phyloP scores from a whole-genome alignment of 2,113 vertebrate species.

The Bos taurus region DNA sequence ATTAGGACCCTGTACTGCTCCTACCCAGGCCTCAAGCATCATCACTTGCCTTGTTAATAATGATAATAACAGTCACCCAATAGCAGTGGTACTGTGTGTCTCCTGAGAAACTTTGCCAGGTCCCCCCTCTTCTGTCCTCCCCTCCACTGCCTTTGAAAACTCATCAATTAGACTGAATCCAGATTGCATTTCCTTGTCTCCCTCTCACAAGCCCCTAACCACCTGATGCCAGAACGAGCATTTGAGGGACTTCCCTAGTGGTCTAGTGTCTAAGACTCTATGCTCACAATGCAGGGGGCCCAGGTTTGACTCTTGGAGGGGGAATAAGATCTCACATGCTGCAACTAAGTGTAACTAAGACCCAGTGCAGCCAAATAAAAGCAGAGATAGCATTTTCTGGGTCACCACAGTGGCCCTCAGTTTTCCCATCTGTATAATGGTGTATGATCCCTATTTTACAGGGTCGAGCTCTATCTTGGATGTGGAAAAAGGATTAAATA shows the following conservation, averaged over 20 bases:
- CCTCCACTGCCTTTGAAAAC: conserved; percentile 6
- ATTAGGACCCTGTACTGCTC: neutral
- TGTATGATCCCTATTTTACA: neutral
- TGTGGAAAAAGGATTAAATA: neutral
- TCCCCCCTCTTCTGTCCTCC: neutral
- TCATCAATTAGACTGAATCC: neutral
- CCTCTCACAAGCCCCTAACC: neutral
- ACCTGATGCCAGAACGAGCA: neutral
- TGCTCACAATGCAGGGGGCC: neutral
- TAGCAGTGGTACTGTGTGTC: neutral
- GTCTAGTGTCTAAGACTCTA: neutral
- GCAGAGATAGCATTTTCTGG: neutral
- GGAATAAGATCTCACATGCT: neutral
- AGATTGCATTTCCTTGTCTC: neutral
- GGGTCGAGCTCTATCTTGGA: neutral
- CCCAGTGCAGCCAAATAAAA: neutral
- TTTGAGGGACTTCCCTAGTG: neutral
- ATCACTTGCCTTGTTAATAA: neutral
- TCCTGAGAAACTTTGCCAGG: neutral
- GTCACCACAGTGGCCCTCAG: neutral
- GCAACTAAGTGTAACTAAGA: neutral
- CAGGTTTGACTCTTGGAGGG: neutral
- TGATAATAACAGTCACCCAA: neutral
- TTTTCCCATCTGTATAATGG: conserved; percentile 21
- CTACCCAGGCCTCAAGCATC: neutral